Base-by-base conservation (phyloP, 1,140 invertebrate genomes). In the Dinothrombium tinctorium region DNA sequence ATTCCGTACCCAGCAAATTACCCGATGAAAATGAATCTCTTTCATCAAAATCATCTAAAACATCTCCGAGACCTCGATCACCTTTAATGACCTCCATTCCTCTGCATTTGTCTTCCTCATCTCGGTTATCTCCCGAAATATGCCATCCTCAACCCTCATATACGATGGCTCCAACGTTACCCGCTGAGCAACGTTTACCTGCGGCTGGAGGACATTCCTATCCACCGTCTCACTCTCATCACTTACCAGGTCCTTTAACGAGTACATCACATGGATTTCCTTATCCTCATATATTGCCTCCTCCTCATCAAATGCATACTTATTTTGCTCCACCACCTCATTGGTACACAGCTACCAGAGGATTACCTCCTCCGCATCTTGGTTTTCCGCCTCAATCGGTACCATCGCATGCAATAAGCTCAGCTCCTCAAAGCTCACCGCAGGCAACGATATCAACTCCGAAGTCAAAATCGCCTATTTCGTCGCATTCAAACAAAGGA, bases 391-490 rank as follows among this genome's bases (percentile, higher is more conserved):
- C 14, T 25, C 12, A 17, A 5, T 7, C 17, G 17, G 12, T 17
- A 8, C 12, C 33, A 22, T 17, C 33, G 4, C 17, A 12, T 15
- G 28, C 28, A 29, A n/a, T 15, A 11, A 29, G 17, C 17, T 37
- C 44, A 17, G 20, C 28, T 8, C 21, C 44, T 3, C 40, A 7
- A 11, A 15, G 26, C 7, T 39, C 12, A 7, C 32, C 43, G 2
- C 33, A 24, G n/a, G n/a, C 14, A 8, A 19, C 15, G 17, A 19
- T 22, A 3, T 14, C 21, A 8, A 33, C 39, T 7, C 11, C 39
- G 8, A 44, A 44, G 23, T 37, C 44, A 7, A 44, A 43, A 22
- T 46, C 44, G 8, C 44, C 44, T 7, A 32, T 43, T 14, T 37
- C 35, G 5, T 37, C 32, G 14, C 41, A 43, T 22, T 19, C 24